A percentile compares a stretch with the other conserved stretches of the same genome.
Conservation (phyloP, 2,797 vertebrate genomes). For the Chelonia mydas region DNA sequence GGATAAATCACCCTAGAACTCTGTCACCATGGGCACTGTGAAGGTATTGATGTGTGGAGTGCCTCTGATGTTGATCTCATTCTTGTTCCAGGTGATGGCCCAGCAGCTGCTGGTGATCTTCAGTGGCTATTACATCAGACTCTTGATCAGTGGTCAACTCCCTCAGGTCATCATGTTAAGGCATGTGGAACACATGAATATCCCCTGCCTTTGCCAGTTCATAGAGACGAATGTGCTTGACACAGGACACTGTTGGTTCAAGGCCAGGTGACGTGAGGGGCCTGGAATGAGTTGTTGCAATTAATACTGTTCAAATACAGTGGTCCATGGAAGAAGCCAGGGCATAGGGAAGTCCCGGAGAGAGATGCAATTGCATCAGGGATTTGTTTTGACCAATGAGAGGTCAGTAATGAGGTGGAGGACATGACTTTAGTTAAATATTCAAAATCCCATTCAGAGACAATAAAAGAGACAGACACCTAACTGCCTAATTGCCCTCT, state of each 20-base stretch:
- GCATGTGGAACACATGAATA: conserved; percentile 41
- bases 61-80: neutral
- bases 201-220: conserved; percentile 81
- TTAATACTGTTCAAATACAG: accelerated
- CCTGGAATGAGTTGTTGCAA: accelerated
- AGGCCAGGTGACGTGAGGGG: conserved; percentile 7
- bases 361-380: neutral
- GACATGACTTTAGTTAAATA: neutral
- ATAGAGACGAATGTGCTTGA: conserved; percentile 59
- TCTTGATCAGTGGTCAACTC: conserved; percentile 76
- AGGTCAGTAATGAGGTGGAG: neutral
- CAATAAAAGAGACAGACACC: neutral
- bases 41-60: neutral
- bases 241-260: conserved; percentile 1
- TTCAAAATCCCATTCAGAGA: neutral
- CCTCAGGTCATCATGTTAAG: neutral
- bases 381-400: accelerated
- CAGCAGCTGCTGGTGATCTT: conserved; percentile 79
- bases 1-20: neutral
- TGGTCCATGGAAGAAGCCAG: accelerated
- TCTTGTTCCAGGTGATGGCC: conserved; percentile 76
- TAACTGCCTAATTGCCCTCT: neutral
- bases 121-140: conserved; percentile 77
- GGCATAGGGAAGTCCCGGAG: neutral
- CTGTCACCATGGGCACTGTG: neutral